Evolutionary conservation across 2,797 vertebrate species (phyloP), one percentile per base, ranked within the genome.

Genomic region (Mus minutoides): DNA sequence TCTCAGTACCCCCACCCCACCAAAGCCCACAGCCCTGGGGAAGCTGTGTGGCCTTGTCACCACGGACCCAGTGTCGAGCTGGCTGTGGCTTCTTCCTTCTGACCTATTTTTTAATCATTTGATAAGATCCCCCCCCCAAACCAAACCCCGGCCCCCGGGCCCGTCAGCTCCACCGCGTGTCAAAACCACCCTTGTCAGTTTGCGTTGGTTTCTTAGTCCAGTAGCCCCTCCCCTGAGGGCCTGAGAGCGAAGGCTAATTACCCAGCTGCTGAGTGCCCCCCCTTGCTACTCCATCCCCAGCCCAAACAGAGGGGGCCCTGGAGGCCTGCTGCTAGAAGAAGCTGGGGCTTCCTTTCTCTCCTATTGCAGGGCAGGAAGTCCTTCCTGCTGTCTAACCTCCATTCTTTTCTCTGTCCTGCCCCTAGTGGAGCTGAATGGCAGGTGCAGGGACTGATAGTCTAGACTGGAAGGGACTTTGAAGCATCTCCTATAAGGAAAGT

Each of bases 21-120:
- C n/a, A 22, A 89, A 88, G 79, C 91, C 94, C 11, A 2, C 78
- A 82, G 94, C 97, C 88, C 92, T 80, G 46, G 92, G 91, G 95
- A 85, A 84, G 92, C 64, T 79, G 13, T 93, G 24, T 58, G 91
- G 79, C 43, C 5, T 92, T 96, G 95, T 96, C 92, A 92, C 95
- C 78, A 43, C 8, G 24, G 88, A 88, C 93, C 87, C 91, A 75
- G 52, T 82, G 96, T 78, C 76, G 43, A 84, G 96, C 78, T 76
- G 56, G 98, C 97, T 97, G 97, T 84, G 6, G 84, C 96, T 98
- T 97, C 98, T 98, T 98, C 98, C 97, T 98, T 97, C 98, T 99
- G 99, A 99, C 99, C 99, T 99, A 99, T 98, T 99, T 99, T 98
- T 99, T 98, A 98, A 97, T 96, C 99, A 98, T 99, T 98, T 98